Evolutionary conservation across 2,888 invertebrate species (phyloP).

Genomic region (Onthophagus sagittarius): DNA sequence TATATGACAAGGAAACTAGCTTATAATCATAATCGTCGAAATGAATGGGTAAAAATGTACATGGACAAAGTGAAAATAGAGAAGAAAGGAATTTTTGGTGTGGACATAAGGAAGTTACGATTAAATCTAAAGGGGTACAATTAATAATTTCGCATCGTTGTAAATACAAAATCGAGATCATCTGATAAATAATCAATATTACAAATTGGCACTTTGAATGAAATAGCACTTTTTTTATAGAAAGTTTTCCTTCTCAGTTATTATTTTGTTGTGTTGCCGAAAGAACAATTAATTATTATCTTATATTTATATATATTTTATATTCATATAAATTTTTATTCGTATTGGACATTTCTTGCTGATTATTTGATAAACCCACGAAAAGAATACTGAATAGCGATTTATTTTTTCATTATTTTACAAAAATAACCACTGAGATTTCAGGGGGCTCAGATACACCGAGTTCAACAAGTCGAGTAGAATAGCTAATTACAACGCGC

Average conservation of each 20-base stretch:
- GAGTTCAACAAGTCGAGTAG: constrained; percentile 40
- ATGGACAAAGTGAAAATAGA: constrained; percentile 28
- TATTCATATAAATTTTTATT: not conserved
- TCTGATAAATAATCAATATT: constrained; percentile 29
- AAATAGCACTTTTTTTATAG: constrained; percentile 45
- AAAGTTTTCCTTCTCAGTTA: constrained; percentile 29
- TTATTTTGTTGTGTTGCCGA: constrained; percentile 33
- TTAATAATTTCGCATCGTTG: constrained; percentile 30
- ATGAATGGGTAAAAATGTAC: constrained; percentile 29
- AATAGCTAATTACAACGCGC: constrained; percentile 45
- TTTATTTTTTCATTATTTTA: constrained; percentile 26
- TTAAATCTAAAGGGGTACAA: not conserved
- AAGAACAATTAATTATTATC: constrained; percentile 16
- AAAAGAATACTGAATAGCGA: constrained; percentile 46
- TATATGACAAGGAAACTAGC: constrained; percentile 38
- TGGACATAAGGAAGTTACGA: not conserved
- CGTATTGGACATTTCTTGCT: constrained; percentile 24
- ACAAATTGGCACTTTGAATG: constrained; percentile 49
- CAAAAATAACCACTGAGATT: not conserved
- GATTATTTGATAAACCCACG: constrained; percentile 35
- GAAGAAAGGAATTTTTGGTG: not conserved
- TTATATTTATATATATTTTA: constrained; percentile 4
- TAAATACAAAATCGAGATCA: constrained; percentile 47
- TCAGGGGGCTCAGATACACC: constrained; percentile 30
- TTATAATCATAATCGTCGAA: constrained; percentile 25